Conservation (phyloP, 2,113 vertebrate species). For the Phaethon lepturus region DNA sequence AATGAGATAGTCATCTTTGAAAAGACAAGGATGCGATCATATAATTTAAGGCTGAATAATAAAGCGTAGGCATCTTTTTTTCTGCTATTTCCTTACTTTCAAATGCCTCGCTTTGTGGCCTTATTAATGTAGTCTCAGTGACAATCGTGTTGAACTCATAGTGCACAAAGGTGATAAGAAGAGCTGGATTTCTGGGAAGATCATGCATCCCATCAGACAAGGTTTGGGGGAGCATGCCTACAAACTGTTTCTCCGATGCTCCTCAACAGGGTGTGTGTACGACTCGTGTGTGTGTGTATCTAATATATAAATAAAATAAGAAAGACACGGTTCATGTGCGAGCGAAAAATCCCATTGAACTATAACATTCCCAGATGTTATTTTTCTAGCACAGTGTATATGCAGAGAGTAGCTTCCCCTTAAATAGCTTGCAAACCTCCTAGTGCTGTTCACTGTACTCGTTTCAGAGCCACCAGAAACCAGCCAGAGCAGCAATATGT, state of each 20-base stretch:
- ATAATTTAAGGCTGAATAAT: not conserved
- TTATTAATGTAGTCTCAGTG: not conserved
- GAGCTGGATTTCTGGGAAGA: not conserved
- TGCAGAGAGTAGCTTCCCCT: not conserved
- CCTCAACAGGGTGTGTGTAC: not conserved
- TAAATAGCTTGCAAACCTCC: conserved; percentile 17
- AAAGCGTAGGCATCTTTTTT: not conserved
- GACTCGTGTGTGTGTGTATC: not conserved
- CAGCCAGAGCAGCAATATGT: not conserved
- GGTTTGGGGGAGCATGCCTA: not conserved
- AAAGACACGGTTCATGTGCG: not conserved
- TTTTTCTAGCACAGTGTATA: not conserved
- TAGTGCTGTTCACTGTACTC: not conserved
- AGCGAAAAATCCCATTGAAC: conserved; percentile 22
- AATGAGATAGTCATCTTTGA: not conserved
- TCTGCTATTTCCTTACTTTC: not conserved
- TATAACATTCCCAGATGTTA: conserved; percentile 29
- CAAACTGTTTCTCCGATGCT: not conserved
- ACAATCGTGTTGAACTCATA: not conserved
- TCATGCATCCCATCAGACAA: not conserved
- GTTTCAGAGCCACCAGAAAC: conserved; percentile 29
- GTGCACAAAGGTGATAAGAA: not conserved
- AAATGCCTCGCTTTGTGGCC: not conserved
- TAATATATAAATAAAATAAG: not conserved
- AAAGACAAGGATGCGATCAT: not conserved